A percentile compares a stretch with the other conserved stretches of the same genome.
phyloP scores from a whole-genome alignment of 2,113 vertebrate genomes.

The Oreochromis tanganicae region DNA sequence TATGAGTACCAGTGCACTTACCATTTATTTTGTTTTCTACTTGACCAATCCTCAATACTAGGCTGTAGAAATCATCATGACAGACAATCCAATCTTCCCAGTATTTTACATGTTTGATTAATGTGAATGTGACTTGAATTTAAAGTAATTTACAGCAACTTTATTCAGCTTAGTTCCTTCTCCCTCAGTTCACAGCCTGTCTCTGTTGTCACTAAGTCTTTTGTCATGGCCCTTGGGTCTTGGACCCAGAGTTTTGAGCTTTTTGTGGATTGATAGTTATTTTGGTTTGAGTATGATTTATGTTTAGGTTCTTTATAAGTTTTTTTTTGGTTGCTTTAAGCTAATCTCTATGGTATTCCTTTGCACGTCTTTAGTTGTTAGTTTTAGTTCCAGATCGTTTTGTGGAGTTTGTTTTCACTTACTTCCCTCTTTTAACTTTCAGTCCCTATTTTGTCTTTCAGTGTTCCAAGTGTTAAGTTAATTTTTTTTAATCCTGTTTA shows the following conservation, averaged over 20 bases:
- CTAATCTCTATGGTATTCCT: background rate
- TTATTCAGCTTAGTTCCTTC: background rate
- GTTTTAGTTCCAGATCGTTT: background rate
- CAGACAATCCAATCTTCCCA: background rate
- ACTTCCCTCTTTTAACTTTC: background rate
- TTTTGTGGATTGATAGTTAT: background rate
- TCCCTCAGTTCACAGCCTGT: background rate
- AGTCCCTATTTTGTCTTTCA: background rate
- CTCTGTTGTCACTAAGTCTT: slow-evolving; percentile 4
- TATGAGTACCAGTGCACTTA: background rate
- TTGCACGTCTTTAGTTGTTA: background rate
- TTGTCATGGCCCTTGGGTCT: background rate
- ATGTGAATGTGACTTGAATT: background rate
- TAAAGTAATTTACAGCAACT: background rate
- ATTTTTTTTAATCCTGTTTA: background rate
- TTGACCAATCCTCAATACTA: rapidly evolving
- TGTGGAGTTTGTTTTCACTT: background rate
- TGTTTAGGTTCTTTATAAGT: background rate
- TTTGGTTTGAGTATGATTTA: background rate
- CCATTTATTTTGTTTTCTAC: background rate
- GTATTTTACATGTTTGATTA: background rate
- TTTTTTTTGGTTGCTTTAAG: background rate
- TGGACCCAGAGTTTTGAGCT: background rate
- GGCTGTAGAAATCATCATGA: background rate
- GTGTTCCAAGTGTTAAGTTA: background rate